Percentiles rank a stretch among this genome's conserved stretches.
phyloP scores from a whole-genome alignment of 2,888 invertebrate genomes.

The Deroplatys truncata region DNA sequence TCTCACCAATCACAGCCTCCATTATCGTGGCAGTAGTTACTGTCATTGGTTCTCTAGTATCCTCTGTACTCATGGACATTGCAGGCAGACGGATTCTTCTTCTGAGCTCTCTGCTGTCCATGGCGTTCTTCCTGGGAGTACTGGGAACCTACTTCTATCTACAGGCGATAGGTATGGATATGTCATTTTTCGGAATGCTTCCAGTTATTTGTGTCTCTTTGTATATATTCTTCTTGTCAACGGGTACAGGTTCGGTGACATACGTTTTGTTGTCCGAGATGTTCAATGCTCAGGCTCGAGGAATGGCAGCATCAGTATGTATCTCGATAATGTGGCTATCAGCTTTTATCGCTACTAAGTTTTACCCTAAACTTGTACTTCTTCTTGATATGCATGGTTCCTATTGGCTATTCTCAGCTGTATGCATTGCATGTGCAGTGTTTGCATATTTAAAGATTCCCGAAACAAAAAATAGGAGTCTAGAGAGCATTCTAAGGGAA shows the following conservation, averaged over 20 bases:
- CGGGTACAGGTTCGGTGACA: constrained; percentile 16
- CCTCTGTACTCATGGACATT: constrained; percentile 41
- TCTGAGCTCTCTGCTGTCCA: constrained; percentile 42
- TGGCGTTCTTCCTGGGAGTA: constrained; percentile 37
- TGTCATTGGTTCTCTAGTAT: constrained; percentile 36
- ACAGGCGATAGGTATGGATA: constrained; percentile 30
- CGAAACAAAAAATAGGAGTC: constrained; percentile 46
- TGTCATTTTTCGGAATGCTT: constrained; percentile 13
- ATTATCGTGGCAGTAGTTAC: constrained; percentile 47
- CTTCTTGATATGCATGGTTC: constrained; percentile 42
- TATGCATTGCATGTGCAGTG: constrained; percentile 40
- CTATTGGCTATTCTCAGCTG: constrained; percentile 45
- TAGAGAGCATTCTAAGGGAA: constrained; percentile 44
- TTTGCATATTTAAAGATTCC: constrained; percentile 43
- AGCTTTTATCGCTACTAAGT: constrained; percentile 43
- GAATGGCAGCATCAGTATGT: constrained; percentile 22
- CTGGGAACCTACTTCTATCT: constrained; percentile 39
- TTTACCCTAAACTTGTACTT: constrained; percentile 43
- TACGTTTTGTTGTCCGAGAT: constrained; percentile 24
- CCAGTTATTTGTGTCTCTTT: constrained; percentile 22
- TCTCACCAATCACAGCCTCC: constrained; percentile 40
- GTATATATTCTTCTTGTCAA: constrained; percentile 12
- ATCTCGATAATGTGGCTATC: constrained; percentile 38
- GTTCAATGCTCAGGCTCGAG: constrained; percentile 15
- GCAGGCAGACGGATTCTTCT: constrained; percentile 47